A percentile compares a stretch with the other conserved stretches of the same genome.
These are phyloP conservation scores for Deroplatys truncata DNA, from an alignment of 2,888 invertebrate species.

Conservation along the genomic window DNA sequence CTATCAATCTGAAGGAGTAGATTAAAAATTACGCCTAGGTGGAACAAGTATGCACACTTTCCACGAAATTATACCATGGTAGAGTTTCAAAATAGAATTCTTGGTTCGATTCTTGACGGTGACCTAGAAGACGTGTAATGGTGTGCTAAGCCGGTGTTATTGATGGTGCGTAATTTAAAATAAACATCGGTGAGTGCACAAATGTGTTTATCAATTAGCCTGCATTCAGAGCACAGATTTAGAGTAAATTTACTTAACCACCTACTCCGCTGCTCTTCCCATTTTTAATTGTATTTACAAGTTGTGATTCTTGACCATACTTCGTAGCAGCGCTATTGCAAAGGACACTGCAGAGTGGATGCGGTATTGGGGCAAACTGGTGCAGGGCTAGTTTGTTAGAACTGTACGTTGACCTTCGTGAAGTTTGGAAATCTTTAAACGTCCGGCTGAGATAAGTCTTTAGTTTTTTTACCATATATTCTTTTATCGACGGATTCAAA, in stretches of 20 bases:
- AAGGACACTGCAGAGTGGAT: not conserved
- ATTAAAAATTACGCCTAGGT: too few relatives aligned
- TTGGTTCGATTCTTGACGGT: not conserved
- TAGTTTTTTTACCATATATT: not conserved
- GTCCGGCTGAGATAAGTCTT: not conserved
- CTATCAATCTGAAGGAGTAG: too few relatives aligned
- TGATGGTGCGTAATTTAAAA: not conserved
- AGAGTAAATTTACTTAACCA: not conserved
- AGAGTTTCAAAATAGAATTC: too few relatives aligned
- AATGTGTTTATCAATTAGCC: too few relatives aligned
- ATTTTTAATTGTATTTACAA: not conserved
- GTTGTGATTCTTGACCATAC: not conserved
- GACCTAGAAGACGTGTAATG: not conserved
- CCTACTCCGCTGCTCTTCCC: not conserved
- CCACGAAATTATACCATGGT: too few relatives aligned
- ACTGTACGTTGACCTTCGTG: not conserved
- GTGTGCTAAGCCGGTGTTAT: not conserved
- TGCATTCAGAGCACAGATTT: too few relatives aligned
- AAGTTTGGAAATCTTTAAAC: not conserved
- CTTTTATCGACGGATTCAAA: not conserved
- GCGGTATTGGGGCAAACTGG: not conserved
- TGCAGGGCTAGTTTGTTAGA: not conserved
- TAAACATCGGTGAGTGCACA: not conserved
- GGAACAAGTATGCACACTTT: too few relatives aligned
- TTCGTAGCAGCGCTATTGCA: not conserved